Evolutionary conservation across 1,140 invertebrate species (phyloP).

Genomic region (Nylanderia fulva): DNA sequence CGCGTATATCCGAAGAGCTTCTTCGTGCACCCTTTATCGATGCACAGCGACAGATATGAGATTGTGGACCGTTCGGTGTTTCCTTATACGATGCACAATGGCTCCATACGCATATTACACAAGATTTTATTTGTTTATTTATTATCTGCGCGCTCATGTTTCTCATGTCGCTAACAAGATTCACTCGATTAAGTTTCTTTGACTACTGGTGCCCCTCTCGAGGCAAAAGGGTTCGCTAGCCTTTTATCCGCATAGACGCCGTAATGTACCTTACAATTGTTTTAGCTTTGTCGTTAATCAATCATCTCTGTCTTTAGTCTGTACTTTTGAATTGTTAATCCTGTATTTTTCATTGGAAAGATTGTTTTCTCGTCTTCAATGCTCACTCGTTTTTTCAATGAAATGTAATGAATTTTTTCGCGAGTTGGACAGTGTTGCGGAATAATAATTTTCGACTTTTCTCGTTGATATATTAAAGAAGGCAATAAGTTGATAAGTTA

Average conservation of each 20-base stretch:
- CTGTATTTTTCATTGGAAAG: neutral
- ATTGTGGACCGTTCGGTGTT: slow-evolving; percentile 57
- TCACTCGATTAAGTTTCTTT: slow-evolving; percentile 51
- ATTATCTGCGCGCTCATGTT: slow-evolving; percentile 59
- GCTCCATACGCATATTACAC: slow-evolving; percentile 73
- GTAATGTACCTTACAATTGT: neutral
- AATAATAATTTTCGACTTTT: slow-evolving; percentile 48
- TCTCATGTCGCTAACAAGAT: slow-evolving; percentile 55
- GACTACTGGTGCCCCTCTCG: neutral
- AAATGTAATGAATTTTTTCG: neutral
- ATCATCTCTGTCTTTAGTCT: neutral
- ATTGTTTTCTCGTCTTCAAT: neutral
- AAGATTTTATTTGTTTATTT: slow-evolving; percentile 79
- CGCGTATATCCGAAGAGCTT: slow-evolving; percentile 34
- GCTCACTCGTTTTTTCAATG: neutral
- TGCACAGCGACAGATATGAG: slow-evolving; percentile 70
- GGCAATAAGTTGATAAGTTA: slow-evolving; percentile 70
- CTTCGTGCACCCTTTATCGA: slow-evolving; percentile 47
- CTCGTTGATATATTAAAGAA: slow-evolving; percentile 24
- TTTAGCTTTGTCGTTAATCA: too few relatives aligned
- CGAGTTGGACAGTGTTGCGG: neutral
- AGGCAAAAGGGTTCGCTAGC: neutral
- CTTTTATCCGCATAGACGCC: neutral
- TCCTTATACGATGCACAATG: slow-evolving; percentile 79
- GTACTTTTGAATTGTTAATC: neutral